These are phyloP conservation scores for Protobothrops mucrosquamatus DNA, from an alignment of 2,113 vertebrate species.

Conservation along the genomic window DNA sequence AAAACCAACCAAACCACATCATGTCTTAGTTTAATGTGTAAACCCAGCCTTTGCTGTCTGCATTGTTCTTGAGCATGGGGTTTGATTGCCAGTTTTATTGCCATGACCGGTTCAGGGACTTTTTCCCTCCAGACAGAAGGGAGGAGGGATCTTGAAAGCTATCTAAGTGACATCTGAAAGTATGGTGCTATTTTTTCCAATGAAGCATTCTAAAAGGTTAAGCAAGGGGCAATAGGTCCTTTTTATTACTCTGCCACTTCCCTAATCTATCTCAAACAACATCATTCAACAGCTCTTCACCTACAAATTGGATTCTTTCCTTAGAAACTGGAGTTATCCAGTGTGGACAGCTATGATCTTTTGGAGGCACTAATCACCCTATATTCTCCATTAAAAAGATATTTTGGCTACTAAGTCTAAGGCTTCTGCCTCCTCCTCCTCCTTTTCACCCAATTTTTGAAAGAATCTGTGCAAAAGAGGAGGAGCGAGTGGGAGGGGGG, in stretches of 20 bases:
- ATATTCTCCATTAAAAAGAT: slow-evolving; percentile 27
- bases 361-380: neutral
- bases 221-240: slow-evolving; percentile 4
- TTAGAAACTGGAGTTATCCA: neutral
- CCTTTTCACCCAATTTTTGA: slow-evolving; percentile 29
- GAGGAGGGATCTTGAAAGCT: neutral
- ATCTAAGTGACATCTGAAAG: neutral
- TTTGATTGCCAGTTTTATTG: neutral
- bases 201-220: neutral
- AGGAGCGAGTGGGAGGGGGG: slow-evolving; percentile 50
- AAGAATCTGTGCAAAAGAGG: slow-evolving; percentile 24
- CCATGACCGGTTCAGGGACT: neutral
- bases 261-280: neutral
- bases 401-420: slow-evolving; percentile 21
- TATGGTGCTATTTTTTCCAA: neutral
- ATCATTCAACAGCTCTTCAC: neutral
- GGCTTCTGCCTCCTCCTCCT: slow-evolving; percentile 23
- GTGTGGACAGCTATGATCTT: neutral
- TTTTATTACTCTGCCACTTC: neutral
- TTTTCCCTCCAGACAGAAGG: neutral
- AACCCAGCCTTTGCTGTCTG: neutral
- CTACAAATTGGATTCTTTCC: fast-evolving
- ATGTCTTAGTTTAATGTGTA: neutral
- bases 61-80: neutral
- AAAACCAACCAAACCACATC: neutral